Evolutionary conservation across 2,113 vertebrate species (phyloP).

Genomic region (Paratilapia polleni): DNA sequence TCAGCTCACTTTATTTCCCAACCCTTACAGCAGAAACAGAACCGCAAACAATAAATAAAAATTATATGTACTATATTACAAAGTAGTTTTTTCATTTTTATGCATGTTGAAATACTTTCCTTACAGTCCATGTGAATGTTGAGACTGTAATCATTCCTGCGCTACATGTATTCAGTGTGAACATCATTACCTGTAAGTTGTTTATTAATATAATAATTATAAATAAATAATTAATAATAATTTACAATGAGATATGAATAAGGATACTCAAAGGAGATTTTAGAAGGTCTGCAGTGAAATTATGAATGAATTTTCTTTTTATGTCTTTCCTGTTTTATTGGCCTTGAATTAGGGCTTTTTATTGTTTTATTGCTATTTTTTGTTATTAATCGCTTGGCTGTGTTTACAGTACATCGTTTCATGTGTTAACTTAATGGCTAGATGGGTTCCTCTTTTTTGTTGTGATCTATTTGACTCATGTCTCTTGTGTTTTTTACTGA

Average conservation of each 20-base stretch:
- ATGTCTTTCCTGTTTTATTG: too few species aligned
- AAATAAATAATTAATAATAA: neutral
- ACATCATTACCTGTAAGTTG: neutral
- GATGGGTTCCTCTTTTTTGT: neutral
- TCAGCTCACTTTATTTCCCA: neutral
- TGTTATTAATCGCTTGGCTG: neutral
- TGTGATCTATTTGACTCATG: fast-evolving
- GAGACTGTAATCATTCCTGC: neutral
- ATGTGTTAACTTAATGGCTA: neutral
- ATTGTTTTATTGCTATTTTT: too few species aligned
- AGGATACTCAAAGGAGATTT: fast-evolving
- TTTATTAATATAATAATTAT: neutral
- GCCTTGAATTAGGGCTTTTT: too few species aligned
- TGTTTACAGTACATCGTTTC: neutral
- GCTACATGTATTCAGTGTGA: neutral
- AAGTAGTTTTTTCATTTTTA: neutral
- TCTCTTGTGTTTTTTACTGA: neutral
- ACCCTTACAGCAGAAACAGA: neutral
- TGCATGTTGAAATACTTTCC: neutral
- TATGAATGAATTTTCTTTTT: neutral
- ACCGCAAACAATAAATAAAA: neutral
- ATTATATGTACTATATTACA: neutral
- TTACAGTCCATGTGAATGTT: neutral
- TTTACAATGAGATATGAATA: neutral
- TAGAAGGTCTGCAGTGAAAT: neutral